Conservation (phyloP, 2,113 vertebrate genomes). For the Syrrhaptes paradoxus region DNA sequence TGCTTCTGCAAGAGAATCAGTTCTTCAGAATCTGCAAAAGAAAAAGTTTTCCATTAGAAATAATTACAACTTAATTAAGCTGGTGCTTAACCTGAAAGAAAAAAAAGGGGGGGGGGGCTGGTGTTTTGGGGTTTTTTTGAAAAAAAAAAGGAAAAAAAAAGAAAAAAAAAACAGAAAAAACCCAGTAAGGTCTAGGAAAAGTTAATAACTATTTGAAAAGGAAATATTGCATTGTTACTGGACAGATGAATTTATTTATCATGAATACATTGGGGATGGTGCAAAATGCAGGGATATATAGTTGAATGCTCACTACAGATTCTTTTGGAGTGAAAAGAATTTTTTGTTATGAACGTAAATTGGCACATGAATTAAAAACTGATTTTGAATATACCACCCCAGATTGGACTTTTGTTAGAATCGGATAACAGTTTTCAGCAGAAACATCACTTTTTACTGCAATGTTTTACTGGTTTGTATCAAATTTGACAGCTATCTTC, state of each 20-base stretch:
- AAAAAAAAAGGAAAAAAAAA: too few species aligned
- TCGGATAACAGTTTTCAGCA: not conserved
- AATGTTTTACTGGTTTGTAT: not conserved
- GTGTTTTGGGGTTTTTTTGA: too few species aligned
- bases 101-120: not conserved
- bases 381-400: not conserved
- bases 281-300: not conserved
- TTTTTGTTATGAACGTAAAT: not conserved
- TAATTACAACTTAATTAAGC: not conserved
- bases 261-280: not conserved
- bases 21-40: not conserved
- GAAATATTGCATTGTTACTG: not conserved
- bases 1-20: not conserved
- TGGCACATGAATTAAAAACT: not conserved
- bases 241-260: not conserved
- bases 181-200: not conserved
- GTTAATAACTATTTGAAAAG: not conserved
- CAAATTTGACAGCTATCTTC: not conserved
- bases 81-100: not conserved
- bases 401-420: not conserved
- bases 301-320: not conserved
- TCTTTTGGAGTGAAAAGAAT: not conserved
- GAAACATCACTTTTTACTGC: not conserved
- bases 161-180: not conserved
- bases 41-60: not conserved